Base-by-base conservation (phyloP, 2,888 invertebrate species). In the Macropis europaea region DNA sequence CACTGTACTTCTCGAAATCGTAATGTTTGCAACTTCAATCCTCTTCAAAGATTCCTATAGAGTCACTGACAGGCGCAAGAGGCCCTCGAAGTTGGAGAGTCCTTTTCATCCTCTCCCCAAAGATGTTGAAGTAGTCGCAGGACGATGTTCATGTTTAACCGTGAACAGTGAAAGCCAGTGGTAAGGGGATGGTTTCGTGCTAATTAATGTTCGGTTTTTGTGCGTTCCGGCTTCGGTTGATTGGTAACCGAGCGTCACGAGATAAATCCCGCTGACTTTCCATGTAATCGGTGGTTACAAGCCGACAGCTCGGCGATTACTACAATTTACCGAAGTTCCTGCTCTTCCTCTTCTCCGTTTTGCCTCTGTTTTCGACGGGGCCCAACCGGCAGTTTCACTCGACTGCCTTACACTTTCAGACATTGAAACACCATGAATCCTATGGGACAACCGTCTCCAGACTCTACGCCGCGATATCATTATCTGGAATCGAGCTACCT, bases 201-300 rank as follows among this genome's bases (percentile, higher is more conserved):
- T 69, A 68, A 68, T 68, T 69, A 54, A 69, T 28, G 56, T 34
- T 48, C 59, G 38, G 26, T 48, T 47, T 38, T n/a, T 11, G 38
- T 7, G 28, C 40, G 30, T 19, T 52, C 43, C 61, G 32, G 43
- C 40, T 48, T 54, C 69, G 56, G 47, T 54, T 59, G 54, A 61
- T 47, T 24, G 42, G 54, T 34, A 57, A 48, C 34, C 70, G 43
- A 19, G 40, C 50, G 36, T 57, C 70, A 32, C 57, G 42, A 70
- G 68, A 70, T 68, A 70, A 68, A 69, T 56, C 67, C 54, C n/a
- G 53, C 67, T 32, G 56, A 42, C 56, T 48, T 67, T 54, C 26
- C 69, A 45, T n/a, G 54, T 68, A 68, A 69, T 70, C 47, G 32
- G 38, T 54, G 56, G 26, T 68, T 69, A 69, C 54, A 22, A 34